These are phyloP conservation scores for Triplophysa bombifrons DNA, from an alignment of 2,797 vertebrate species.

Conservation along the genomic window DNA sequence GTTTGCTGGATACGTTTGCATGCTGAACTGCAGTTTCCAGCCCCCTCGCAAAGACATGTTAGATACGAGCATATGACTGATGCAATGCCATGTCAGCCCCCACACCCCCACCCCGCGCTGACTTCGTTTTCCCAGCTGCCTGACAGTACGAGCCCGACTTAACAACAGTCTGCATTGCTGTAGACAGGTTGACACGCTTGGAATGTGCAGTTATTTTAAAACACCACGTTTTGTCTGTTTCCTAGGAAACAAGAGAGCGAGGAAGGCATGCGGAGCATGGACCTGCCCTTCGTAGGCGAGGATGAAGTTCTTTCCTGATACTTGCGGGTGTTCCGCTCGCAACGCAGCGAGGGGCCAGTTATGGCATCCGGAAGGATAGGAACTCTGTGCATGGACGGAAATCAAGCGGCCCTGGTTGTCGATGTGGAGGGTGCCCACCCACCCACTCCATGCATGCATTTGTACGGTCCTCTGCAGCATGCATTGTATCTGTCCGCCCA, in stretches of 20 bases:
- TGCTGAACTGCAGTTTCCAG: constrained; percentile 17
- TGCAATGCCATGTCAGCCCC: constrained; percentile 35
- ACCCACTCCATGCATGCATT: constrained; percentile 57
- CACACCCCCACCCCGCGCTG: not conserved
- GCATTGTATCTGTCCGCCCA: constrained; percentile 70
- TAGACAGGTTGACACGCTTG: constrained; percentile 31
- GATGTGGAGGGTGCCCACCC: constrained; percentile 26
- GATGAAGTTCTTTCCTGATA: constrained; percentile 89
- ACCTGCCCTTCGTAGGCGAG: constrained; percentile 84
- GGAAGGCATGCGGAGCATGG: constrained; percentile 80
- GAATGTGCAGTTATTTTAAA: constrained; percentile 44
- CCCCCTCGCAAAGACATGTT: constrained; percentile 21
- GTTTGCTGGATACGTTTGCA: constrained; percentile 40
- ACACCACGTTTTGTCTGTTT: constrained; percentile 59
- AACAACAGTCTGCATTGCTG: constrained; percentile 26
- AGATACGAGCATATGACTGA: constrained; percentile 37
- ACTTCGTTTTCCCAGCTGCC: constrained; percentile 8
- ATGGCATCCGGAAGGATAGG: constrained; percentile 23
- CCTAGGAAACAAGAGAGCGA: constrained; percentile 90
- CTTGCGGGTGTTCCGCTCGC: constrained; percentile 48
- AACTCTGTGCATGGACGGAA: constrained; percentile 16
- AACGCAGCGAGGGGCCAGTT: constrained; percentile 47
- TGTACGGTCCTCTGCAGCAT: constrained; percentile 68
- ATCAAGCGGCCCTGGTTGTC: constrained; percentile 12
- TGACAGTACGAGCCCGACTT: constrained; percentile 26